Conservation (phyloP, 2,113 vertebrate species). For the Urocolius indicus region DNA sequence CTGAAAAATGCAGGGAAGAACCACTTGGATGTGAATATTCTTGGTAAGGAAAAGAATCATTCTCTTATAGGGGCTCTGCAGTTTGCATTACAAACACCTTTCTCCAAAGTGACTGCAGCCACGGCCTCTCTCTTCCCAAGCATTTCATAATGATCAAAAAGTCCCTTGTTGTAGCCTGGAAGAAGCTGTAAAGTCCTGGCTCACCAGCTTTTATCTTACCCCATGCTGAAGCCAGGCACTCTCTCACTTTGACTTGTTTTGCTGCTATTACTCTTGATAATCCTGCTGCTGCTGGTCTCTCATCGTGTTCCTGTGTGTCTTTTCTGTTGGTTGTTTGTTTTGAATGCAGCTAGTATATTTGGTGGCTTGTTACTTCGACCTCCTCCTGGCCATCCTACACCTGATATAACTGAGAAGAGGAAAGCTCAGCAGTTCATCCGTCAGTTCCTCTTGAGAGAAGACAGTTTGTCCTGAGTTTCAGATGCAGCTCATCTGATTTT, state of each 20-base stretch:
- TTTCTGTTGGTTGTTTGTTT: not conserved
- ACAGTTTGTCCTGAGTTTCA: constrained; percentile 46
- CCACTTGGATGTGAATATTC: constrained; percentile 87
- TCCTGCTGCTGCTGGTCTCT: not conserved
- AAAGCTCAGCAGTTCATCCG: constrained; percentile 91
- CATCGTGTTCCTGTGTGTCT: not conserved
- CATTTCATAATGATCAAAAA: accelerated
- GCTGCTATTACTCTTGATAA: accelerated
- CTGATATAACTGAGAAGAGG: constrained; percentile 84
- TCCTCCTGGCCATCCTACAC: constrained; percentile 63
- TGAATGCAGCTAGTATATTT: constrained; percentile 86
- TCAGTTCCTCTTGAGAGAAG: constrained; percentile 81
- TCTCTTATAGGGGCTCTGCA: not conserved
- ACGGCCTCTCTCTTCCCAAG: not conserved
- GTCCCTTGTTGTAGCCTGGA: no score
- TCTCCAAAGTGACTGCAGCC: accelerated
- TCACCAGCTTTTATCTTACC: no score
- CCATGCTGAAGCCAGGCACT: accelerated
- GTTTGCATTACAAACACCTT: not conserved
- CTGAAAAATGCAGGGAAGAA: constrained; percentile 89
- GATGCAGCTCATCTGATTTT: not conserved
- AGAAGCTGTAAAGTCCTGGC: accelerated
- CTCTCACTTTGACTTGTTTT: not conserved
- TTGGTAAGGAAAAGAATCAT: constrained; percentile 80
- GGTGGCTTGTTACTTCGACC: constrained; percentile 87